phyloP scores from a whole-genome alignment of 2,113 vertebrate species.

The Passer montanus region DNA sequence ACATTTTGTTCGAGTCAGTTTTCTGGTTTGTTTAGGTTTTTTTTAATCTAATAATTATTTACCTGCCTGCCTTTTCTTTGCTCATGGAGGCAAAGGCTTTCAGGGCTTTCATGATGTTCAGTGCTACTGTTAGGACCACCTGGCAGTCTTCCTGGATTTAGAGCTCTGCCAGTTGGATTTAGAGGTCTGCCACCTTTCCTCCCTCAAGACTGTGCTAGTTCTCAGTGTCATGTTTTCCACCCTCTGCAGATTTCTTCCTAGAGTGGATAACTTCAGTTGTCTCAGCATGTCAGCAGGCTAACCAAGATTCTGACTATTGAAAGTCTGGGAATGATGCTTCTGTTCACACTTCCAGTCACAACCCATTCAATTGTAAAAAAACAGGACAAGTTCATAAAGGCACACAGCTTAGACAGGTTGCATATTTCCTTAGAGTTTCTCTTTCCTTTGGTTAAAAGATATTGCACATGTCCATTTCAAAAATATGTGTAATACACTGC shows the following conservation, averaged over 20 bases:
- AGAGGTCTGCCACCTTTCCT: neutral
- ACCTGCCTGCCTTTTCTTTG: neutral
- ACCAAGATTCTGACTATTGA: neutral
- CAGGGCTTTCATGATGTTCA: neutral
- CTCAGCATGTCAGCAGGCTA: neutral
- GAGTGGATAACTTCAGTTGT: neutral
- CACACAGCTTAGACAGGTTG: neutral
- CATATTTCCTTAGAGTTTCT: neutral
- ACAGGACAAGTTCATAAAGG: neutral
- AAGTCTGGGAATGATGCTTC: neutral
- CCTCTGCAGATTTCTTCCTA: neutral
- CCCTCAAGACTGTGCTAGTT: neutral
- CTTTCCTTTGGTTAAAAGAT: neutral
- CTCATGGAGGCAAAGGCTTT: neutral
- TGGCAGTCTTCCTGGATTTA: neutral
- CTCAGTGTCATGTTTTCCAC: neutral
- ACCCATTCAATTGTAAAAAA: neutral
- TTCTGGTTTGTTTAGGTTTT: neutral
- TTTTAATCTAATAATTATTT: neutral
- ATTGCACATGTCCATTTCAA: fast-evolving
- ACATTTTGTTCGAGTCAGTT: neutral
- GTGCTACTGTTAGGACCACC: neutral
- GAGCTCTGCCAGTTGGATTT: neutral
- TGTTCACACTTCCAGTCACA: neutral
- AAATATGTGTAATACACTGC: neutral